phyloP scores from a whole-genome alignment of 2,113 vertebrate species.

The Apteryx mantelli region DNA sequence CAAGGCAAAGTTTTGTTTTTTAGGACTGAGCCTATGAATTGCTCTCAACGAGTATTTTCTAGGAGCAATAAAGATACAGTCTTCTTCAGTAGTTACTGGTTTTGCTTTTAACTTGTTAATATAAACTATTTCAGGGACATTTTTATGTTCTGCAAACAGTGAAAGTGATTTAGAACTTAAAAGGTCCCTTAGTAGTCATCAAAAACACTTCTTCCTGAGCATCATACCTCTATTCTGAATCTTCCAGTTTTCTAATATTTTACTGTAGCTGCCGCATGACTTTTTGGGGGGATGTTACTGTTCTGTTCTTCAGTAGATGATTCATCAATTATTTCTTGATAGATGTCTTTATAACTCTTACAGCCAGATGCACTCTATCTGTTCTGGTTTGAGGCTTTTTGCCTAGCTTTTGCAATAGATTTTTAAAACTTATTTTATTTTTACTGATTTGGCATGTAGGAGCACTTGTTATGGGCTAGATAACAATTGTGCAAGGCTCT shows the following conservation, averaged over 20 bases:
- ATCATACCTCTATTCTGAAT: neutral
- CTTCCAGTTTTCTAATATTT: neutral
- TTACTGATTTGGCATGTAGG: neutral
- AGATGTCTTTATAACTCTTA: neutral
- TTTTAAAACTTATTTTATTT: neutral
- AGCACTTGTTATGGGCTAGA: neutral
- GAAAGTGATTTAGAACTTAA: neutral
- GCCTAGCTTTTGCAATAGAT: neutral
- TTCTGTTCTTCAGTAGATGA: neutral
- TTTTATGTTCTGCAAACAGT: neutral
- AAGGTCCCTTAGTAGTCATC: neutral
- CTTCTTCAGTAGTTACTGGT: neutral
- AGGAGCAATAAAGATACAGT: fast-evolving
- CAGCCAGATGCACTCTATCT: neutral
- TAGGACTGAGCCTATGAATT: neutral
- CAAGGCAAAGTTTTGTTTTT: neutral
- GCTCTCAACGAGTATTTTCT: neutral
- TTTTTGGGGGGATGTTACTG: fast-evolving
- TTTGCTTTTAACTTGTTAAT: neutral
- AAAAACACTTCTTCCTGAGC: neutral
- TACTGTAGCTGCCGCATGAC: neutral
- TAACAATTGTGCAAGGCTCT: fast-evolving
- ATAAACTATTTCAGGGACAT: neutral
- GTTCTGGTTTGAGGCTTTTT: neutral
- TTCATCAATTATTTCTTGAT: neutral